Percentiles rank a stretch among this genome's conserved stretches.
These are phyloP conservation scores for Sitophilus oryzae DNA, from an alignment of 1,140 invertebrate species.

Conservation along the genomic window DNA sequence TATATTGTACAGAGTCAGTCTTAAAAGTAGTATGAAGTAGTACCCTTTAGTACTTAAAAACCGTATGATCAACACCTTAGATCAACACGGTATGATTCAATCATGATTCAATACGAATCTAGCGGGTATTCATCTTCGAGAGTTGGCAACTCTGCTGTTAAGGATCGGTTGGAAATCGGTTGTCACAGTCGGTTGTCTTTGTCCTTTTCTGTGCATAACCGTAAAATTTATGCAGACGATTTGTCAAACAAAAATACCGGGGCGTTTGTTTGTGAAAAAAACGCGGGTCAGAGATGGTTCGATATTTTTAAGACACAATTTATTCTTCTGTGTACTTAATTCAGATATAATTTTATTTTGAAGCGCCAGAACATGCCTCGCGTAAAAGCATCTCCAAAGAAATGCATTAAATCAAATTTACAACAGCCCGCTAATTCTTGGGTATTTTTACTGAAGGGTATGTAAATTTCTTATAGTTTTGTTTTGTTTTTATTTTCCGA, in stretches of 20 bases:
- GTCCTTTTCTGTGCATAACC: constrained; percentile 11
- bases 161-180: neutral
- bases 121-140: neutral
- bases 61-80: too few species aligned
- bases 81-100: too few species aligned
- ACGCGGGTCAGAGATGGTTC: neutral
- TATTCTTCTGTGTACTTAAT: neutral
- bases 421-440: constrained; percentile 52
- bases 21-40: too few species aligned
- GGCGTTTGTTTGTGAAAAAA: neutral
- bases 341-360: neutral
- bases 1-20: too few species aligned
- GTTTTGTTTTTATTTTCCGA: too few species aligned
- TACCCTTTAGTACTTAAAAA: too few species aligned
- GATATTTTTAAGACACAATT: neutral
- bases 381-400: constrained; percentile 51
- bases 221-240: constrained; percentile 14
- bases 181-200: neutral
- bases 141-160: neutral
- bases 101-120: too few species aligned
- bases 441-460: constrained; percentile 61
- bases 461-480: too few species aligned
- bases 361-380: constrained; percentile 45
- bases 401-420: constrained; percentile 49
- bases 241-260: constrained; percentile 8